Base-by-base conservation (phyloP, 2,113 vertebrate species). In the Tragelaphus scriptus region DNA sequence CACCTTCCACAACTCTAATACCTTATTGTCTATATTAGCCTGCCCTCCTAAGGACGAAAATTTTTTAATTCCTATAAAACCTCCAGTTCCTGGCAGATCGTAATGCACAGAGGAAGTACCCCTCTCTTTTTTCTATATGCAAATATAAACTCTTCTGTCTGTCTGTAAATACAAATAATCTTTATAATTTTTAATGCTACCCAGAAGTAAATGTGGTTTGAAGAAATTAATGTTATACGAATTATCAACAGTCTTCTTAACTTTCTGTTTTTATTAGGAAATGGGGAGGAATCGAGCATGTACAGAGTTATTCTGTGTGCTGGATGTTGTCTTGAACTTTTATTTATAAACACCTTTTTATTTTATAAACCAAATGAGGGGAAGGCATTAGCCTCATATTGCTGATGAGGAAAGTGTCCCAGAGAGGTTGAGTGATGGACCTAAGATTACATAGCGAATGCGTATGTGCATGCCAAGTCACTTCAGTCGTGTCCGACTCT, bases 241-340 rank as follows among this genome's bases (percentile, higher is more conserved):
- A 65, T 95, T 84, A 90, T 63, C 12, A 86, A 13, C 55, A 56
- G 3, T 91, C 95, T 95, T 86, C 65, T 79, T 75, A 85, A 51
- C 85, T 96, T 96, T 49, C 15, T 81, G 30, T 32, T 11, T 82
- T 95, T 84, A 87, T 49, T 93, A 92, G 71, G 68, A 94, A 92
- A 77, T 56, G 26, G 47, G 25, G 56, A 82, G 32, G 79, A 85
- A 55, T 49, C 5, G 53, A 63, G 51, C 49, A 75, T 75, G 9
- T 14, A 8, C 81, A 15, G 15, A 71, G 44, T 95, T 88, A n/a
- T 32, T 8, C 40, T 65, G 28, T 80, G 30, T 88, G 61, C 44
- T 82, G 59, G 25, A 40, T 79, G n/a, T 36, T 85, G 11, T 63
- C 8, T n/a, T 75, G 59, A 63, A 53, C 32, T 80, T 36, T 95